Evolutionary conservation across 2,888 invertebrate genomes (phyloP).

Genomic region (Schizaphis graminum): DNA sequence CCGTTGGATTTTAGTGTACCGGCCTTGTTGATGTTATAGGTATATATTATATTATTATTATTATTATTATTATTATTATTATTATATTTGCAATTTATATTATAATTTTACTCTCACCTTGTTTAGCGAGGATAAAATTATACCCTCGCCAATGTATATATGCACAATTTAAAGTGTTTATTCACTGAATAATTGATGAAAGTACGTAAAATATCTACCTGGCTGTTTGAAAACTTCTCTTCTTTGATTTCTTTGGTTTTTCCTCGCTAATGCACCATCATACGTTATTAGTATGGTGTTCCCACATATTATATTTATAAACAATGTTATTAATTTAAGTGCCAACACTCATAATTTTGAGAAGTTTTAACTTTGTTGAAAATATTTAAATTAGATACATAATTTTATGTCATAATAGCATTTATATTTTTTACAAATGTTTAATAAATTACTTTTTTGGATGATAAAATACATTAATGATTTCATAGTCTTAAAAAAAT

Average conservation of each 20-base stretch:
- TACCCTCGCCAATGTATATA: too few species aligned
- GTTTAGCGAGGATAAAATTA: too few species aligned
- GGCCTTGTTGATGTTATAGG: conserved; percentile 75
- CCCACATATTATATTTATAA: too few species aligned
- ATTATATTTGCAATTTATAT: too few species aligned
- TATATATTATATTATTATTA: conserved; percentile 73
- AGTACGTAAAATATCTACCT: not conserved
- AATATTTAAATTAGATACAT: too few species aligned
- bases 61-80: conserved; percentile 73
- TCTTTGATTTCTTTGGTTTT: not conserved
- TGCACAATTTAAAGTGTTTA: not conserved
- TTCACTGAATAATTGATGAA: not conserved
- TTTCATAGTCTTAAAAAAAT: too few species aligned
- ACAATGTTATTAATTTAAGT: too few species aligned
- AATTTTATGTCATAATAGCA: too few species aligned
- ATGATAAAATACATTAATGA: not conserved
- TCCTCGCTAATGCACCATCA: not conserved
- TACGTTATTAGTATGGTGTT: not conserved
- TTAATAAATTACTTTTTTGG: not conserved
- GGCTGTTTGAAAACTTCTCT: not conserved
- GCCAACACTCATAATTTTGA: too few species aligned
- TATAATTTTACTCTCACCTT: too few species aligned
- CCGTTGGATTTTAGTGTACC: conserved; percentile 84
- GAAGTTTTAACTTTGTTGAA: too few species aligned
- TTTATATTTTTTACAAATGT: not conserved